These are phyloP conservation scores for Abscondita cerata DNA, from an alignment of 2,888 invertebrate genomes.

Conservation along the genomic window DNA sequence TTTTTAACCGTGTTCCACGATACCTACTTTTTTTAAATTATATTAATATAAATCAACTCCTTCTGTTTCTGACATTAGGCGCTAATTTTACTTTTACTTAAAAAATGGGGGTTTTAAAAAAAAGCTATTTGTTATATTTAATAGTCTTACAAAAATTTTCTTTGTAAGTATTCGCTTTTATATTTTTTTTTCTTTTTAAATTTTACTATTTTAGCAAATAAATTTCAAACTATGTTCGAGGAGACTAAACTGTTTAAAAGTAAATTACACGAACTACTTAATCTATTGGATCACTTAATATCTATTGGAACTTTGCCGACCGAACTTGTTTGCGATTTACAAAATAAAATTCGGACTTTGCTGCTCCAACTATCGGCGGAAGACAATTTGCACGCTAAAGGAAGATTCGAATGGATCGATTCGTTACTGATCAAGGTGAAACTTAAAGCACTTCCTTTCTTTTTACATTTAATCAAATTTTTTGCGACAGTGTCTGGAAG, in stretches of 20 bases:
- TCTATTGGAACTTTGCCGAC: constrained; percentile 50
- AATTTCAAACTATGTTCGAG: constrained; percentile 54
- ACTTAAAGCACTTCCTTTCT: neutral
- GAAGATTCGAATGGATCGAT: constrained; percentile 93
- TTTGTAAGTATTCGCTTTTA: too few relatives aligned
- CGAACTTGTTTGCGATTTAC: constrained; percentile 22
- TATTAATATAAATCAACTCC: constrained; percentile 40
- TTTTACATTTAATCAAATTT: neutral
- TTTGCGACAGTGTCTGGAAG: constrained; percentile 69
- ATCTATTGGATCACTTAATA: constrained; percentile 44
- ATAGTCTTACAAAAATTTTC: neutral
- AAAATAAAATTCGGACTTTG: constrained; percentile 34
- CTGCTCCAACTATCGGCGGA: constrained; percentile 60
- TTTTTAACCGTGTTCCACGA: constrained; percentile 20
- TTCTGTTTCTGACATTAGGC: constrained; percentile 12
- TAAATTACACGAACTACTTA: constrained; percentile 54
- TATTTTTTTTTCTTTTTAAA: too few relatives aligned
- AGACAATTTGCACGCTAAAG: constrained; percentile 77
- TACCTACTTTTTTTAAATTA: constrained; percentile 36
- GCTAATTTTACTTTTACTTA: constrained; percentile 15
- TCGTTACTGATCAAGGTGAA: constrained; percentile 80
- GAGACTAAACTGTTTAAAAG: constrained; percentile 58
- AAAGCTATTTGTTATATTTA: neutral
- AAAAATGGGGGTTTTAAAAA: neutral
- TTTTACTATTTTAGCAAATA: constrained; percentile 12